These are phyloP conservation scores for Eira barbara DNA, from an alignment of 2,113 vertebrate genomes.

Conservation along the genomic window DNA sequence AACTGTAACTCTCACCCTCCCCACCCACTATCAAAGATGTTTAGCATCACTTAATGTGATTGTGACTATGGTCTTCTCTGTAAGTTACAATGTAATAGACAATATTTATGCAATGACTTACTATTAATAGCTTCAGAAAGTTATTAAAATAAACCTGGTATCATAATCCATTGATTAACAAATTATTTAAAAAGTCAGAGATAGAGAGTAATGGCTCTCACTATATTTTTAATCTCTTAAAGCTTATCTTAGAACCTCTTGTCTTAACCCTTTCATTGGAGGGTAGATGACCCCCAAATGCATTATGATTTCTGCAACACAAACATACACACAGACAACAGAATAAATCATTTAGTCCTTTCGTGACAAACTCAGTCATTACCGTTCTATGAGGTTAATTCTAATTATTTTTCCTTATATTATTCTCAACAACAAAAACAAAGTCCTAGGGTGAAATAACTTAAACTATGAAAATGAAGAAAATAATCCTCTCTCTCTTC, in stretches of 20 bases:
- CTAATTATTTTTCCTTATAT: background rate
- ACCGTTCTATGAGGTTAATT: background rate
- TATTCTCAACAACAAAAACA: background rate
- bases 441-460: background rate
- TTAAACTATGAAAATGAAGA: background rate
- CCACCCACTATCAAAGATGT: background rate
- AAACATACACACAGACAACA: background rate
- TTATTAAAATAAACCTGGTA: background rate
- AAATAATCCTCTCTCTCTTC: background rate
- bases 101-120: background rate
- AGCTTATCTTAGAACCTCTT: background rate
- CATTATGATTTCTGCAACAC: background rate
- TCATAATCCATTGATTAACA: background rate
- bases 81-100: background rate
- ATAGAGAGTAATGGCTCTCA: background rate
- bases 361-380: background rate
- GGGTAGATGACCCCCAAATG: background rate
- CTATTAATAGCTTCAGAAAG: background rate
- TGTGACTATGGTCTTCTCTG: background rate
- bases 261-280: background rate
- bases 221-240: background rate
- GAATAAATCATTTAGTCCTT: background rate
- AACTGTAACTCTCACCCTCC: background rate
- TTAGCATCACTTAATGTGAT: background rate
- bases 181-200: background rate